phyloP scores from a whole-genome alignment of 1,140 invertebrate species.

The Rhynchophorus ferrugineus region DNA sequence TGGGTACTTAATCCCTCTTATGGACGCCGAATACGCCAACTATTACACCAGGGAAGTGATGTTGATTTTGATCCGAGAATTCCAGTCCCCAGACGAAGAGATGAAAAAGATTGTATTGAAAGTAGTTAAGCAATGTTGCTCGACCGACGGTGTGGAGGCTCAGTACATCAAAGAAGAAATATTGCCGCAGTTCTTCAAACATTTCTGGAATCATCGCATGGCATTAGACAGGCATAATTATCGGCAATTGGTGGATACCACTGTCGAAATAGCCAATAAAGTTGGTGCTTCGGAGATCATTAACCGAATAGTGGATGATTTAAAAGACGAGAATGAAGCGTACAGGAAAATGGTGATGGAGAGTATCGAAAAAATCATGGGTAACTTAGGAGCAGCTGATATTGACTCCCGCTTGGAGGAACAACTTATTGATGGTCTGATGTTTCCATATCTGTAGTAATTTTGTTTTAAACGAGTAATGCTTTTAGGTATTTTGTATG shows the following conservation, averaged over 20 bases:
- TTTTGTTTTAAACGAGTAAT: not conserved
- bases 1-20: conserved; percentile 97
- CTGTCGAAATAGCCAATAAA: conserved; percentile 99
- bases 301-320: conserved; percentile 94
- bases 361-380: conserved; percentile 98
- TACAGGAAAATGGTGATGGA: conserved; percentile 99
- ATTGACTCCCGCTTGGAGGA: conserved; percentile 97
- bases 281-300: conserved; percentile 98
- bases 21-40: conserved; percentile 99
- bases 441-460: too few species aligned
- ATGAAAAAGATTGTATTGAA: conserved; percentile 99
- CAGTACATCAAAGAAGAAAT: conserved; percentile 99
- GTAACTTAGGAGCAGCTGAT: conserved; percentile 93
- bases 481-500: conserved; percentile 73
- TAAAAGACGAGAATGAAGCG: conserved; percentile 99
- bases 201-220: conserved; percentile 99
- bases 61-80: conserved; percentile 98
- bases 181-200: conserved; percentile 97
- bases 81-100: conserved; percentile 99
- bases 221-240: conserved; percentile 96
- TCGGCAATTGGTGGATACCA: conserved; percentile 95
- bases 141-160: conserved; percentile 98
- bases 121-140: conserved; percentile 99
- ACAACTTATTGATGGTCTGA: conserved; percentile 97
- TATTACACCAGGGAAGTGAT: conserved; percentile 99